Evolutionary conservation across 53 echinoderm and acorn worm species (phyloP).

Genomic region (Temnopleurus reevesii): DNA sequence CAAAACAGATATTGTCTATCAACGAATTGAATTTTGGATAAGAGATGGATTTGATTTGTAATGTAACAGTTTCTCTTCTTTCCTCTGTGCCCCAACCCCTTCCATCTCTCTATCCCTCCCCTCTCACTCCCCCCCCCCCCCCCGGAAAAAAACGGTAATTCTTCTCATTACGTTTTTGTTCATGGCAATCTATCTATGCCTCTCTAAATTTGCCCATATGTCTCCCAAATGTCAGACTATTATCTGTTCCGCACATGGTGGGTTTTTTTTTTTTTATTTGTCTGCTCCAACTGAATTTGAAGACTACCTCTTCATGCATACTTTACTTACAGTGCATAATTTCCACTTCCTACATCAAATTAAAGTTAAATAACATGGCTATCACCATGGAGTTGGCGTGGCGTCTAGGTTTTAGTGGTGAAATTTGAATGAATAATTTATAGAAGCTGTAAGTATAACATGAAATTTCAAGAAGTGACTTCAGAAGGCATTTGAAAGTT

Average conservation of each 20-base stretch:
- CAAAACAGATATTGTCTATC: no score
- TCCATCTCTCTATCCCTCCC: not conserved
- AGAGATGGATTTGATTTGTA: no score
- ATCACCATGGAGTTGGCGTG: not conserved
- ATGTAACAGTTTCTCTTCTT: not conserved
- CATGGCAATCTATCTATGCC: not conserved
- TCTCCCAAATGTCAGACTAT: not conserved
- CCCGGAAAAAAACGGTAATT: no score
- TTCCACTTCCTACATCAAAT: not conserved
- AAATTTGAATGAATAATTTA: not conserved
- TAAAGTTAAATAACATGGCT: no score
- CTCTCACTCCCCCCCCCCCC: not conserved
- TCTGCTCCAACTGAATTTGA: not conserved
- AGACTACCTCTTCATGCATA: not conserved
- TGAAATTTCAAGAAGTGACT: no score
- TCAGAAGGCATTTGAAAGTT: no score
- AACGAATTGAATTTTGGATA: no score
- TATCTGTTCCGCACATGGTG: conserved; percentile 3
- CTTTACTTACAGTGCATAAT: not conserved
- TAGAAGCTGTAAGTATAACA: no score
- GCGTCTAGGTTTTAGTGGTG: not conserved
- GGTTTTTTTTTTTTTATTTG: not conserved
- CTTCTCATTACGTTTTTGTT: no score
- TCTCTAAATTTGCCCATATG: not conserved
- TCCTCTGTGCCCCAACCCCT: not conserved